These are phyloP conservation scores for Pseudochirops corinnae DNA, from an alignment of 2,797 vertebrate species.

Conservation along the genomic window DNA sequence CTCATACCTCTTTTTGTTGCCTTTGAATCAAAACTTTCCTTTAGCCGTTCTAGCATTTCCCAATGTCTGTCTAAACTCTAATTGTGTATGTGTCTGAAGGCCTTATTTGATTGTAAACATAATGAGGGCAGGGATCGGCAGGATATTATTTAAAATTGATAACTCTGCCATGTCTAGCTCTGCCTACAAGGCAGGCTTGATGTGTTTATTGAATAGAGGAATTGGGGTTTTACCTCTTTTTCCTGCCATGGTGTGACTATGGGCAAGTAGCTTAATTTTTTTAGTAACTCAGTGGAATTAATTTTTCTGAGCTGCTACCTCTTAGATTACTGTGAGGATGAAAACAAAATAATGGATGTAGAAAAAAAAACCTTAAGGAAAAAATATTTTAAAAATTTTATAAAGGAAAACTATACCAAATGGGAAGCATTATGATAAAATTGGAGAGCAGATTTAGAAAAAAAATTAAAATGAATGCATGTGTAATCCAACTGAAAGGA, in stretches of 20 bases:
- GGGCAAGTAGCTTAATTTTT: neutral
- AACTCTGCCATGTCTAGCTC: neutral
- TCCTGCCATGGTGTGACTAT: neutral
- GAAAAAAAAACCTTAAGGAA: neutral
- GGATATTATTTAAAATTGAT: neutral
- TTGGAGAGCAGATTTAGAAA: neutral
- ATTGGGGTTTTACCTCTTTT: neutral
- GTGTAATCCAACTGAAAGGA: neutral
- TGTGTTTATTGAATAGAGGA: neutral
- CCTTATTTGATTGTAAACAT: neutral
- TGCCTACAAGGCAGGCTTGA: neutral
- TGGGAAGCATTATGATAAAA: neutral
- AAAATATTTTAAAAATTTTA: neutral
- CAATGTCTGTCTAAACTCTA: too few species aligned
- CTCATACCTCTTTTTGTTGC: neutral
- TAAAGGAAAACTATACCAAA: neutral
- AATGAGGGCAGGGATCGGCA: neutral
- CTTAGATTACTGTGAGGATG: neutral
- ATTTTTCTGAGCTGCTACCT: neutral
- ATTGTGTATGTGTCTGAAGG: neutral
- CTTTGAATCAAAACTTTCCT: too few species aligned
- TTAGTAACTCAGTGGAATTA: neutral
- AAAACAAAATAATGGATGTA: conserved; percentile 15
- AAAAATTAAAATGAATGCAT: neutral
- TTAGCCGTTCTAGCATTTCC: too few species aligned